These are phyloP conservation scores for Typhlichthys eigenmanni DNA, from an alignment of 2,797 vertebrate genomes.

Conservation along the genomic window DNA sequence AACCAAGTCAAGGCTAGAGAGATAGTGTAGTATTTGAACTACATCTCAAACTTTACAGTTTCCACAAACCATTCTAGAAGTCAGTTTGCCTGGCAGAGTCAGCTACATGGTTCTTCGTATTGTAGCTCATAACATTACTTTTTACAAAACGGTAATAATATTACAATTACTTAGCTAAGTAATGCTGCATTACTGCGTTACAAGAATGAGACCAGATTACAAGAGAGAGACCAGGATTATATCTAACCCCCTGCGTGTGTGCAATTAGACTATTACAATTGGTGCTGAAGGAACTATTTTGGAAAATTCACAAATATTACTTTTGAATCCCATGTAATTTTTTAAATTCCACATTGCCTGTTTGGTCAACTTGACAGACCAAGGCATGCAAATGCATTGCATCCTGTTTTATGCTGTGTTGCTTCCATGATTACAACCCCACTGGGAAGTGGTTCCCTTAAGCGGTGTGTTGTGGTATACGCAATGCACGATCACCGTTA, in stretches of 20 bases:
- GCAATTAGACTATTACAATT: constrained; percentile 22
- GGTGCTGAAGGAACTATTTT: constrained; percentile 12
- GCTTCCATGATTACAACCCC: constrained; percentile 33
- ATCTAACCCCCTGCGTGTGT: constrained; percentile 26
- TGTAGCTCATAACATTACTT: too few relatives aligned
- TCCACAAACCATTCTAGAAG: too few relatives aligned
- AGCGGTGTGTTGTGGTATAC: constrained; percentile 6
- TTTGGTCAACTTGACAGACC: constrained; percentile 59
- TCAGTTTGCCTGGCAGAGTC: too few relatives aligned
- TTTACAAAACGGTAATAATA: too few relatives aligned
- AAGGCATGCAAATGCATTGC: constrained; percentile 51
- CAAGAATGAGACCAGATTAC: too few relatives aligned
- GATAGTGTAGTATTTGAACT: constrained; percentile 49
- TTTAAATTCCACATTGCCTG: constrained; percentile 61
- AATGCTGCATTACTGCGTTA: too few relatives aligned
- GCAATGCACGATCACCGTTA: not conserved
- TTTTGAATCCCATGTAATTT: constrained; percentile 53
- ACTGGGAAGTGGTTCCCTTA: constrained; percentile 9
- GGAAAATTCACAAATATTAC: constrained; percentile 24
- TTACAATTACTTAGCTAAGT: too few relatives aligned
- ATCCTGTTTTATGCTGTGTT: constrained; percentile 41
- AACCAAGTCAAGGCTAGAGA: constrained; percentile 53
- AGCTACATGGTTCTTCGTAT: too few relatives aligned
- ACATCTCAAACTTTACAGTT: constrained; percentile 16
- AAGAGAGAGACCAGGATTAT: constrained; percentile 12